Conservation (phyloP, 2,113 vertebrate genomes). For the Engraulis encrasicolus region DNA sequence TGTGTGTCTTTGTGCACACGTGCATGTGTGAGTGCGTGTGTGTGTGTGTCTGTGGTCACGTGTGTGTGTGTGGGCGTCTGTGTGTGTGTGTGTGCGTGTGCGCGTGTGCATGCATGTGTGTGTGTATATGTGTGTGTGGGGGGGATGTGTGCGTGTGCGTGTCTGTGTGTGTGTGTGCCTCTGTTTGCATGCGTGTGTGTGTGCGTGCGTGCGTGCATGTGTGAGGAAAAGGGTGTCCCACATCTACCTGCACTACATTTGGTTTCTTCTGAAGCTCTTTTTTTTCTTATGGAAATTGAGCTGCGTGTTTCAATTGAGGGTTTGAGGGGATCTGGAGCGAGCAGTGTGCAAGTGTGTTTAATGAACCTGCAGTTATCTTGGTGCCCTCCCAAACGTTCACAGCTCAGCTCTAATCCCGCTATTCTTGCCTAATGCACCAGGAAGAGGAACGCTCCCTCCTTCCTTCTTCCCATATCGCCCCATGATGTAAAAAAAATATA, state of each 20-base stretch:
- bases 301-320: conserved; percentile 49
- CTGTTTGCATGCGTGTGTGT: conserved; percentile 6
- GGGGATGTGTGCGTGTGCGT: conserved; percentile 4
- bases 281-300: conserved; percentile 61
- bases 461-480: conserved; percentile 28
- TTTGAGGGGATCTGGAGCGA: conserved; percentile 42
- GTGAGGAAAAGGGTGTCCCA: conserved; percentile 26
- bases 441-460: conserved; percentile 36
- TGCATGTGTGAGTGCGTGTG: conserved; percentile 10
- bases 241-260: conserved; percentile 52
- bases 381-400: conserved; percentile 40
- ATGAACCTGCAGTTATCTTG: conserved; percentile 55
- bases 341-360: conserved; percentile 42
- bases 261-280: conserved; percentile 24
- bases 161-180: neutral
- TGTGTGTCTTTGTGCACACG: neutral
- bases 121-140: conserved; percentile 40
- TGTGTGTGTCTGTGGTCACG: neutral
- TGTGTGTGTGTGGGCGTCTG: neutral
- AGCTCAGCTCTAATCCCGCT: conserved; percentile 53
- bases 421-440: conserved; percentile 40
- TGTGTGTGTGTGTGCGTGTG: conserved; percentile 17
- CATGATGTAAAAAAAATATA: conserved; percentile 49
- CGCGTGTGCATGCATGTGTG: conserved; percentile 45
- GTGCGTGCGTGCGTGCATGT: neutral